phyloP scores from a whole-genome alignment of 35 echinoderm and acorn worm genomes.

The Ophioderma brevispina region DNA sequence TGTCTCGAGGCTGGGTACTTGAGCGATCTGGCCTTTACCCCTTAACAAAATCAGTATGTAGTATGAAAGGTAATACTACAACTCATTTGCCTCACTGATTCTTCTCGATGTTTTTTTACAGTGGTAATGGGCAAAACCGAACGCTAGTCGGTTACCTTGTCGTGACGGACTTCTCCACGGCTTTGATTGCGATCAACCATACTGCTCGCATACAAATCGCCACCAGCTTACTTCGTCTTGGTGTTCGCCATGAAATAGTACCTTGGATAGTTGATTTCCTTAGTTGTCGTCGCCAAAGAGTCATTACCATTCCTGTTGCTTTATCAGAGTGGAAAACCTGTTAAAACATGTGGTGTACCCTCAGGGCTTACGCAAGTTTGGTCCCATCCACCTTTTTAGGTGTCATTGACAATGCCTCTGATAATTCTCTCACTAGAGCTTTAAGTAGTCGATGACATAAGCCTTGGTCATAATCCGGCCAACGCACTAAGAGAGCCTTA shows the following conservation, averaged over 20 bases:
- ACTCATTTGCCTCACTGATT: conserved; percentile 20
- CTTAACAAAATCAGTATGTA: conserved; percentile 41
- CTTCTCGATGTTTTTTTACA: conserved; percentile 8
- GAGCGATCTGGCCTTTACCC: not conserved
- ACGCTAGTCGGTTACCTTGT: not conserved
- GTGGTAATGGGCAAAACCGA: not conserved
- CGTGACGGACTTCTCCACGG: conserved; percentile 50
- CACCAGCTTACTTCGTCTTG: not conserved
- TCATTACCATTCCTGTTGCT: no score
- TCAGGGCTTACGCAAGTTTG: no score
- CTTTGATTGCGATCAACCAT: conserved; percentile 35
- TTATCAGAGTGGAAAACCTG: no score
- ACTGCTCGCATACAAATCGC: not conserved
- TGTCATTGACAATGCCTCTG: no score
- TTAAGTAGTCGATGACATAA: no score
- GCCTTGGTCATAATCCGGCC: no score
- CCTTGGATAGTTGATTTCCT: no score
- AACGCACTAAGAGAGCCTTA: no score
- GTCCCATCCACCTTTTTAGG: no score
- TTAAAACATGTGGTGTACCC: no score
- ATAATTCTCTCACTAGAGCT: no score
- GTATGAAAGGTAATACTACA: conserved; percentile 28
- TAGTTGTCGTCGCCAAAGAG: no score
- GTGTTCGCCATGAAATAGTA: conserved; percentile 3
- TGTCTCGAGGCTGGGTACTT: conserved; percentile 34